Conservation (phyloP, 37 sponge, comb jelly and placozoan genomes). For the Theonella swinhoei region DNA sequence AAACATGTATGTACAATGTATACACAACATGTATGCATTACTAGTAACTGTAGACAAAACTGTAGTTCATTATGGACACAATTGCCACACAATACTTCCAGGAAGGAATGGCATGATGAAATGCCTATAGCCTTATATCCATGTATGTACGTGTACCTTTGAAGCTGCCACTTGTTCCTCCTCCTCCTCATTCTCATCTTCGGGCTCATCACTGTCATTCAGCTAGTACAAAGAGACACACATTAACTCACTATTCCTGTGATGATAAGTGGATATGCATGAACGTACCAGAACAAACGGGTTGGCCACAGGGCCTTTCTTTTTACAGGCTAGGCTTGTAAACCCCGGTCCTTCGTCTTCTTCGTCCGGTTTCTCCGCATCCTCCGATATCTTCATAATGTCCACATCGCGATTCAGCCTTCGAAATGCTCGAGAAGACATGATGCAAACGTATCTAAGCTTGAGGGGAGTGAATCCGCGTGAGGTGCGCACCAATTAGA, state of each 20-base stretch:
- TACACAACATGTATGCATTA: not conserved
- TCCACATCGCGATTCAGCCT: constrained; percentile 48
- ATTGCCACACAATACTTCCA: too few species aligned
- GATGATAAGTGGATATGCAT: not conserved
- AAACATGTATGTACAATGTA: too few species aligned
- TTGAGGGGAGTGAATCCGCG: too few species aligned
- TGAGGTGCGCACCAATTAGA: too few species aligned
- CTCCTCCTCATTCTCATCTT: constrained; percentile 12
- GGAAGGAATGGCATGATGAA: too few species aligned
- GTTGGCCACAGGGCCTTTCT: constrained; percentile 9
- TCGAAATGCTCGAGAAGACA: constrained; percentile 80
- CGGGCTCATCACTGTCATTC: constrained; percentile 19
- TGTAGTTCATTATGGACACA: too few species aligned
- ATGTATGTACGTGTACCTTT: too few species aligned
- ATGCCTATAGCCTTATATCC: too few species aligned
- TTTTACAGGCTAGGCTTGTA: not conserved
- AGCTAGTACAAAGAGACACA: constrained; percentile 4
- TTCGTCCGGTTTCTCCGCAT: constrained; percentile 10
- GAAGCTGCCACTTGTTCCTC: constrained; percentile 14
- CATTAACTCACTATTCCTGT: not conserved
- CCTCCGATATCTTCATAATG: constrained; percentile 30
- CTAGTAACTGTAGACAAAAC: too few species aligned
- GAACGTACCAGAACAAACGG: constrained; percentile 52
- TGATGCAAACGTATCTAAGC: too few species aligned
- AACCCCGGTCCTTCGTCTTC: constrained; percentile 45